phyloP scores from a whole-genome alignment of 2,888 invertebrate species.

The Linnaemya tessellans region DNA sequence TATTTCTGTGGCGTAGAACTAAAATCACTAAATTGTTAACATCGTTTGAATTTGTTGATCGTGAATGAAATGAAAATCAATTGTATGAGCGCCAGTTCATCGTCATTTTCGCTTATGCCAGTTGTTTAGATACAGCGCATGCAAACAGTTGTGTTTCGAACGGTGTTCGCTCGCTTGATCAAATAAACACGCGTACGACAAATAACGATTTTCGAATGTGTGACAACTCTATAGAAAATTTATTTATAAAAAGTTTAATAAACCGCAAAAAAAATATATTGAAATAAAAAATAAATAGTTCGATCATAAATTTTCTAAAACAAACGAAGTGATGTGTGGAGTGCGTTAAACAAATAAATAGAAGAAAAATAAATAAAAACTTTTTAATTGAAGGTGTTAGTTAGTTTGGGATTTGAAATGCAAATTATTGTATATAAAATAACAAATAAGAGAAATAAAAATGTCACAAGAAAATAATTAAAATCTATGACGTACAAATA shows the following conservation, averaged over 20 bases:
- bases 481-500: not conserved
- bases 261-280: constrained; percentile 28
- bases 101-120: constrained; percentile 35
- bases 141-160: constrained; percentile 55
- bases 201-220: constrained; percentile 20
- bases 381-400: constrained; percentile 30
- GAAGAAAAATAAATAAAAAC: not conserved
- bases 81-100: constrained; percentile 43
- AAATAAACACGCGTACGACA: constrained; percentile 54
- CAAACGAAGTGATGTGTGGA: constrained; percentile 17
- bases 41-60: constrained; percentile 39
- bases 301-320: constrained; percentile 8
- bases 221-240: constrained; percentile 22
- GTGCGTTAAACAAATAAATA: constrained; percentile 27
- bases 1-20: no score
- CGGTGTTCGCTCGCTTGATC: not conserved
- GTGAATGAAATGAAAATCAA: constrained; percentile 57
- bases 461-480: not conserved
- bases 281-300: constrained; percentile 25
- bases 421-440: not conserved
- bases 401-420: constrained; percentile 1
- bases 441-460: not conserved
- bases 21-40: constrained; percentile 29
- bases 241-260: constrained; percentile 36
- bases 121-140: constrained; percentile 59